These are phyloP conservation scores for Trochalopteron elliotii DNA, from an alignment of 2,113 vertebrate genomes.

Conservation along the genomic window DNA sequence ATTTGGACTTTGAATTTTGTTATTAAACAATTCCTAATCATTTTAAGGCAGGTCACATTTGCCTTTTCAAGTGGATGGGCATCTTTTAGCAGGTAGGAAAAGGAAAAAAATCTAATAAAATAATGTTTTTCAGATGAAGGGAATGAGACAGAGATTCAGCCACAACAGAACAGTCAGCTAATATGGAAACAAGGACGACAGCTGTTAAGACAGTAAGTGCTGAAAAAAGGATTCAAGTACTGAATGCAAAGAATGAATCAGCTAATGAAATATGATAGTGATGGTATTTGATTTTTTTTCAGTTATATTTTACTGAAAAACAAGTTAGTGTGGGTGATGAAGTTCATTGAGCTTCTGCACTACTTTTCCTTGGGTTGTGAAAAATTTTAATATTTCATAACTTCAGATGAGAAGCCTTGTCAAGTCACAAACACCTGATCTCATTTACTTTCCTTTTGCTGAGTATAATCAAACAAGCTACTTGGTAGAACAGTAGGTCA, in stretches of 20 bases:
- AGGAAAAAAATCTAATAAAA: not conserved
- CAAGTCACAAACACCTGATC: not conserved
- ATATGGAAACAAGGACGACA: conserved; percentile 99
- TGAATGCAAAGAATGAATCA: not conserved
- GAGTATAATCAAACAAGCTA: not conserved
- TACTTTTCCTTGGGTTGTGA: not conserved
- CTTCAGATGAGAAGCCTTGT: not conserved
- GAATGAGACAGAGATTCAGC: conserved; percentile 90
- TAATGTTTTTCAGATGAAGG: conserved; percentile 89
- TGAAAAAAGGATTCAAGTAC: not conserved
- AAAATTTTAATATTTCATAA: not conserved
- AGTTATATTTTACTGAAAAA: not conserved
- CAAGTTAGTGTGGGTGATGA: not conserved
- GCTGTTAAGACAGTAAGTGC: conserved; percentile 94
- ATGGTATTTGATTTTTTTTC: not conserved
- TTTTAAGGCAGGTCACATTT: not conserved
- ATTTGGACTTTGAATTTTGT: not conserved
- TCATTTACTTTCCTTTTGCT: not conserved
- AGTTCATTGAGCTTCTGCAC: not conserved
- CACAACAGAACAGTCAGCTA: conserved; percentile 93
- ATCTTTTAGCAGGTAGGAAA: not conserved
- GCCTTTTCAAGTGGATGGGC: not conserved
- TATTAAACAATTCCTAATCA: not conserved
- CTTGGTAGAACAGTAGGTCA: not conserved
- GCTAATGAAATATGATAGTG: not conserved